Conservation (phyloP, 2,888 invertebrate species). For the Andrena minutula region DNA sequence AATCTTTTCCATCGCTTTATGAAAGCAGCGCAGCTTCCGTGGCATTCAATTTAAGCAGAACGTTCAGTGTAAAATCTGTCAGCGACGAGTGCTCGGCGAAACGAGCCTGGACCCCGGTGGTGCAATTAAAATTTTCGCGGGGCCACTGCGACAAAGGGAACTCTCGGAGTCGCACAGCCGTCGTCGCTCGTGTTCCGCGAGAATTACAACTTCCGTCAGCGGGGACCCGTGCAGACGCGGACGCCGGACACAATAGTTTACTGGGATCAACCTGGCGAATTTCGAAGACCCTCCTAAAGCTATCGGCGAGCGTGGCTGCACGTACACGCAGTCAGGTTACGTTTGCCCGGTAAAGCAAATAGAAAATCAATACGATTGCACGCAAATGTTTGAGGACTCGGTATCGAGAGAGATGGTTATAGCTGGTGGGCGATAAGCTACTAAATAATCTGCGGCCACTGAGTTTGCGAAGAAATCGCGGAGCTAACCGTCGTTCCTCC, state of each 20-base stretch:
- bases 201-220: conserved; percentile 37
- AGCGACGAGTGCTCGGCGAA: neutral
- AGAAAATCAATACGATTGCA: conserved; percentile 52
- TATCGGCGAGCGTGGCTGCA: conserved; percentile 5
- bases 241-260: conserved; percentile 40
- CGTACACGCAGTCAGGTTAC: conserved; percentile 13
- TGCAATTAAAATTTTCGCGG: conserved; percentile 3
- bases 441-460: conserved; percentile 25
- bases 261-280: conserved; percentile 36
- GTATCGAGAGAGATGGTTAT: conserved; percentile 20
- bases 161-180: neutral
- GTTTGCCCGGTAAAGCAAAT: conserved; percentile 34
- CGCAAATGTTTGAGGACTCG: conserved; percentile 46
- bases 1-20: no score
- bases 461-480: conserved; percentile 16
- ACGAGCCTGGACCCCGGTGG: neutral
- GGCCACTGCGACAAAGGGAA: neutral
- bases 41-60: no score
- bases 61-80: neutral
- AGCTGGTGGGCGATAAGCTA: conserved; percentile 17
- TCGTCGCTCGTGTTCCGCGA: conserved; percentile 15
- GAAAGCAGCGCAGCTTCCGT: no score
- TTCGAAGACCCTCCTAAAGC: conserved; percentile 44
- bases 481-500: neutral
- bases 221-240: conserved; percentile 2